Evolutionary conservation across 2,888 invertebrate species (phyloP).

Genomic region (Bellardia bayeri): DNA sequence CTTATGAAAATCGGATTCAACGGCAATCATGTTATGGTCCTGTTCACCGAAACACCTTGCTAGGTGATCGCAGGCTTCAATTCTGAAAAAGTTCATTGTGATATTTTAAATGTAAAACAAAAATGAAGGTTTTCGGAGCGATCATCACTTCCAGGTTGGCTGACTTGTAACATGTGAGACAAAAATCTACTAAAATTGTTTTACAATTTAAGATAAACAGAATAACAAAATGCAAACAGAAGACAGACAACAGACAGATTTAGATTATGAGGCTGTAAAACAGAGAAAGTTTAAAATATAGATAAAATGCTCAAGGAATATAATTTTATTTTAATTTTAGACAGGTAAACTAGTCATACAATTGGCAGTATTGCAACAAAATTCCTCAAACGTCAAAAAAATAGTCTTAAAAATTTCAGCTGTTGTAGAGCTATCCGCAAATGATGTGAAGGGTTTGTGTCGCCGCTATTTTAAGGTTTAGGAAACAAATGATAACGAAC

Average conservation of each 20-base stretch:
- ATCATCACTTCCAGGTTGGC: not conserved
- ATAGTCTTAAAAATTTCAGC: conserved; percentile 58
- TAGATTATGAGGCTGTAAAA: conserved; percentile 26
- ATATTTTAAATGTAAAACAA: no score
- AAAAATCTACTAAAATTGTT: conserved; percentile 14
- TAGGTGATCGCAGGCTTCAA: no score
- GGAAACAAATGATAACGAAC: not conserved
- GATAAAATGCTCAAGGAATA: conserved; percentile 24
- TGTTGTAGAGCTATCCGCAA: conserved; percentile 62
- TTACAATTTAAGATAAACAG: not conserved
- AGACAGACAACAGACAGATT: not conserved
- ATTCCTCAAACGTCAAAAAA: not conserved
- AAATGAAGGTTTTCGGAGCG: not conserved
- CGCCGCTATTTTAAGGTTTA: conserved; percentile 66
- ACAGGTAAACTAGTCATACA: conserved; percentile 1
- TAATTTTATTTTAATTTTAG: not conserved
- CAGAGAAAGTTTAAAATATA: conserved; percentile 16
- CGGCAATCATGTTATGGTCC: no score
- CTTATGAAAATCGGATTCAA: no score
- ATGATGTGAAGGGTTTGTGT: conserved; percentile 70
- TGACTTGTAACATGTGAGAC: not conserved
- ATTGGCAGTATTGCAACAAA: not conserved
- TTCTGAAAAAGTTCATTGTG: no score
- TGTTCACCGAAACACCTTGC: no score
- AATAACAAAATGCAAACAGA: conserved; percentile 1